Evolutionary conservation across 2,888 invertebrate genomes (phyloP).

Genomic region (Protonemura montana): DNA sequence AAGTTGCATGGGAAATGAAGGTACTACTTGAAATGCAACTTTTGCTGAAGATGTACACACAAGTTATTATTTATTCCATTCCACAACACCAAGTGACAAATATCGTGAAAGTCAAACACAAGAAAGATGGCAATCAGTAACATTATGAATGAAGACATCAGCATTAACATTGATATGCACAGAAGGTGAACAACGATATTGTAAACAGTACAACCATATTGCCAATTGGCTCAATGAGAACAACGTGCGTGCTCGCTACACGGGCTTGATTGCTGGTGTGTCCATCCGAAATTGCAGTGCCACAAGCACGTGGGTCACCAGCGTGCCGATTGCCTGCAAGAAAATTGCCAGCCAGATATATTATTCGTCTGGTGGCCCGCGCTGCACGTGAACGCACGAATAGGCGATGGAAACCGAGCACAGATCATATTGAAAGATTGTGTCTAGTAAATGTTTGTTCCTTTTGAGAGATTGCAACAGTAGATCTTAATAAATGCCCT

Average conservation of each 20-base stretch:
- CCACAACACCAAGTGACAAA: not conserved
- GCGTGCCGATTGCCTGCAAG: constrained; percentile 9
- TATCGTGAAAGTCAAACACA: not conserved
- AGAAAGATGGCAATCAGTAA: not conserved
- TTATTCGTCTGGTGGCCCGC: not conserved
- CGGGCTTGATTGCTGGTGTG: not conserved
- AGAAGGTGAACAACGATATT: not conserved
- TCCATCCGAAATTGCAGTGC: constrained; percentile 30
- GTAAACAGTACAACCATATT: not conserved
- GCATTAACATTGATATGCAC: not conserved
- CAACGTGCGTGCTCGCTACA: not conserved
- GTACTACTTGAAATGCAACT: no score
- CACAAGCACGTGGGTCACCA: constrained; percentile 9
- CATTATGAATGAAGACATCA: not conserved
- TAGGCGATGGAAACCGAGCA: not conserved
- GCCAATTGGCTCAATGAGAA: not conserved
- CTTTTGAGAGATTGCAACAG: not conserved
- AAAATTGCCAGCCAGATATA: not conserved
- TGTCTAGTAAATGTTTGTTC: not conserved
- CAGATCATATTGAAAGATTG: not conserved
- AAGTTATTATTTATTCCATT: not conserved
- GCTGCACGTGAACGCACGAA: not conserved
- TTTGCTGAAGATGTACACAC: no score
- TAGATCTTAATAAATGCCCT: no score
- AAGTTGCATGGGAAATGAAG: no score